These are phyloP conservation scores for Drosophila sordidula DNA, from an alignment of 2,888 invertebrate species.

Conservation along the genomic window DNA sequence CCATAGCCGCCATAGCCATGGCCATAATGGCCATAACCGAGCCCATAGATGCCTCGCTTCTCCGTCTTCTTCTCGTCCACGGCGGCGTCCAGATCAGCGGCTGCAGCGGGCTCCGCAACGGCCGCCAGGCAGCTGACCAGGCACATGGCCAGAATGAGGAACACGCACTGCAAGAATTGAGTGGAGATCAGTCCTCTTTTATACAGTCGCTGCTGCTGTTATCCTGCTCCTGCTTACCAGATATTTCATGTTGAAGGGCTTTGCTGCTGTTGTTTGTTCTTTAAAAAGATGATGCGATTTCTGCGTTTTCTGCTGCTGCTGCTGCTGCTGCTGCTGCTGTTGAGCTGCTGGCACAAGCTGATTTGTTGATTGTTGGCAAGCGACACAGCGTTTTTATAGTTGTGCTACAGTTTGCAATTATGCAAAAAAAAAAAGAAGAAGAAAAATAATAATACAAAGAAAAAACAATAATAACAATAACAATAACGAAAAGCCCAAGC, in stretches of 20 bases:
- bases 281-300: conserved; percentile 1
- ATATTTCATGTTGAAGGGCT: conserved; percentile 63
- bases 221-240: conserved; percentile 56
- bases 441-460: conserved; percentile 9
- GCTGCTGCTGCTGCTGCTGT: conserved; percentile 13
- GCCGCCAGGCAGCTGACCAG: conserved; percentile 61
- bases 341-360: conserved; percentile 34
- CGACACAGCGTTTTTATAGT: conserved; percentile 61
- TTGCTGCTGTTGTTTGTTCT: background rate
- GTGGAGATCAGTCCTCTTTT: background rate
- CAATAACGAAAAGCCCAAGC: background rate
- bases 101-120: conserved; percentile 55
- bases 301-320: conserved; percentile 4
- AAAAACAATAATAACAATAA: conserved; percentile 33
- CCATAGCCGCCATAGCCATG: conserved; percentile 66
- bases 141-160: conserved; percentile 53
- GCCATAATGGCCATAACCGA: conserved; percentile 67
- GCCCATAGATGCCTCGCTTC: conserved; percentile 71
- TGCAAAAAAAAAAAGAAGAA: conserved; percentile 48
- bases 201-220: conserved; percentile 8
- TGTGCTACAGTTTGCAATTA: conserved; percentile 77
- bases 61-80: conserved; percentile 72
- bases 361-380: conserved; percentile 54
- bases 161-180: conserved; percentile 47
- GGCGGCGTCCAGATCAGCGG: conserved; percentile 34